phyloP scores from a whole-genome alignment of 2,797 vertebrate species.

The Chelon labrosus region DNA sequence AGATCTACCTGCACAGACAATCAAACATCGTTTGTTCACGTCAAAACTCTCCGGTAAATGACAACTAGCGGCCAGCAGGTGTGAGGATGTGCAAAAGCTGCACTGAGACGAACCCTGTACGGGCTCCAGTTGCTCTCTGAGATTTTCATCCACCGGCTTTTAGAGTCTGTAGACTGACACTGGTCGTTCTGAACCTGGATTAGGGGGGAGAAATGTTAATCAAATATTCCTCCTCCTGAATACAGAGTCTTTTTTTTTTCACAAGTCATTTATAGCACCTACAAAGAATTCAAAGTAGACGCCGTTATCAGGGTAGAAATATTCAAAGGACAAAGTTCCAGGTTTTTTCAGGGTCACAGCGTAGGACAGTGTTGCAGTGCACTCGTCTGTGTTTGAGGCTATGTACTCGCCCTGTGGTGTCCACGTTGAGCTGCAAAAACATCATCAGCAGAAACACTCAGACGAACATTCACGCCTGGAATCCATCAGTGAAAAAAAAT shows the following conservation, averaged over 20 bases:
- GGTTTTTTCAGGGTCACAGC: slow-evolving; percentile 93
- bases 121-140: slow-evolving; percentile 90
- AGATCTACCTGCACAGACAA: slow-evolving; percentile 84
- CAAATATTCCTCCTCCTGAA: background rate
- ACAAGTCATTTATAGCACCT: slow-evolving; percentile 66
- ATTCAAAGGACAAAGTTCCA: slow-evolving; percentile 91
- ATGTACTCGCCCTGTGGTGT: slow-evolving; percentile 89
- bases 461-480: too few species aligned
- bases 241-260: background rate
- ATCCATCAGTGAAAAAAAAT: background rate
- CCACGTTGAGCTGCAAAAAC: slow-evolving; percentile 91
- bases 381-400: slow-evolving; percentile 95
- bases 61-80: background rate
- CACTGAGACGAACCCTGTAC: slow-evolving; percentile 83
- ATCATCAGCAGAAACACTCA: slow-evolving; percentile 12
- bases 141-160: slow-evolving; percentile 89
- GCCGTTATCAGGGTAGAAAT: slow-evolving; percentile 92
- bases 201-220: background rate
- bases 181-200: slow-evolving; percentile 96
- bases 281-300: slow-evolving; percentile 98
- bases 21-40: background rate
- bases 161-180: slow-evolving; percentile 91
- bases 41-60: slow-evolving; percentile 2
- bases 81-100: background rate
- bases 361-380: slow-evolving; percentile 93